phyloP scores from a whole-genome alignment of 2,113 vertebrate genomes.

The Rhizomys pruinosus region DNA sequence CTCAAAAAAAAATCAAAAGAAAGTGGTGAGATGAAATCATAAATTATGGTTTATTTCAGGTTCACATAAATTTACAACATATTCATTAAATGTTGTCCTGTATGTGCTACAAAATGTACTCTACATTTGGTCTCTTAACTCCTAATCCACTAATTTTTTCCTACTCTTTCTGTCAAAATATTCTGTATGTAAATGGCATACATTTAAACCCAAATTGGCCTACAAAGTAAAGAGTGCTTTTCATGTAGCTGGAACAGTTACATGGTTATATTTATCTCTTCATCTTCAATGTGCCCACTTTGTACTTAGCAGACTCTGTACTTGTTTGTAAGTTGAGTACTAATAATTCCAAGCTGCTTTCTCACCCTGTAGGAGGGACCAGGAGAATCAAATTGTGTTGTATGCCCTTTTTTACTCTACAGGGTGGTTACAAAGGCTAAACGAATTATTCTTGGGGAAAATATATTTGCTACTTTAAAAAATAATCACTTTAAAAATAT shows the following conservation, averaged over 20 bases:
- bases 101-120: neutral
- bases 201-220: neutral
- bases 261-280: neutral
- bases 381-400: neutral
- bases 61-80: neutral
- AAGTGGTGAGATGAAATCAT: no score
- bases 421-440: neutral
- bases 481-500: no score
- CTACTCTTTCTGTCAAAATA: neutral
- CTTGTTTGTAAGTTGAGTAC: neutral
- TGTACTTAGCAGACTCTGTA: neutral
- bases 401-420: neutral
- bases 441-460: neutral
- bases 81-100: neutral
- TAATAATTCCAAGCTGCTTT: neutral
- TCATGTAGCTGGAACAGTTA: neutral
- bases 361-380: neutral
- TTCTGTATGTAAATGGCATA: constrained; percentile 17
- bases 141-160: constrained; percentile 1
- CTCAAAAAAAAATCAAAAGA: no score
- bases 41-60: no score
- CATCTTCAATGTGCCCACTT: neutral
- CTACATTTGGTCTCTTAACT: neutral
- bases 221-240: neutral
- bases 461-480: neutral